A percentile compares a stretch with the other conserved stretches of the same genome.
Evolutionary conservation across 2,797 vertebrate genomes (phyloP).

Genomic region (Alectoris magna): DNA sequence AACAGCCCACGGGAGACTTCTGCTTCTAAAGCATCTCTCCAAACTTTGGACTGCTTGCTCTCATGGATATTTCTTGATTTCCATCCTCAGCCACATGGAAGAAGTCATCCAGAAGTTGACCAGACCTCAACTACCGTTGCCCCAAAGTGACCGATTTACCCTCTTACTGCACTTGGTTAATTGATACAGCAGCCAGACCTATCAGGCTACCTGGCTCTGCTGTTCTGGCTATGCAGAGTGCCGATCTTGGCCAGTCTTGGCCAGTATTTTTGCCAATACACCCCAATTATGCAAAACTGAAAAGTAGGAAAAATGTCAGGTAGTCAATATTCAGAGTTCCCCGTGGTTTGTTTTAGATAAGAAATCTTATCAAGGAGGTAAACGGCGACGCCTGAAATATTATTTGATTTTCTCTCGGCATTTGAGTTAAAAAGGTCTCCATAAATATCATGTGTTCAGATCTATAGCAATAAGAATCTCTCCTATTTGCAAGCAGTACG

Average conservation of each 20-base stretch:
- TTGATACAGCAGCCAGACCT: neutral
- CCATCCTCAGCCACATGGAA: neutral
- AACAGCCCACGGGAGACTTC: neutral
- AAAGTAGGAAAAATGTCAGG: neutral
- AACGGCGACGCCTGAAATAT: neutral
- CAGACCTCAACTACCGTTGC: fast-evolving
- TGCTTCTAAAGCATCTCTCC: neutral
- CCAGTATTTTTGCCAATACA: neutral
- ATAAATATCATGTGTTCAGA: slow-evolving; percentile 6
- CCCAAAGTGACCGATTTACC: neutral
- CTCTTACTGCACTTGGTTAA: fast-evolving
- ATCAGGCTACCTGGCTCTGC: fast-evolving
- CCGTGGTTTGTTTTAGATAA: neutral
- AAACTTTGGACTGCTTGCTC: neutral
- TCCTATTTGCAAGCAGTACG: slow-evolving; percentile 33
- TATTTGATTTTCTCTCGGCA: neutral
- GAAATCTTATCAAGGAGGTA: neutral
- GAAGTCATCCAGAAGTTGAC: neutral
- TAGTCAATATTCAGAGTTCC: neutral
- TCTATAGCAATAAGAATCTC: slow-evolving; percentile 39
- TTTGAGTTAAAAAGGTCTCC: slow-evolving; percentile 24
- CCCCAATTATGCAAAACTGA: fast-evolving
- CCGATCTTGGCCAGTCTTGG: no score
- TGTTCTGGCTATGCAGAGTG: fast-evolving
- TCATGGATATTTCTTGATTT: neutral